Conservation (phyloP, 2,113 vertebrate species). For the Rhynchopsitta pachyrhyncha region DNA sequence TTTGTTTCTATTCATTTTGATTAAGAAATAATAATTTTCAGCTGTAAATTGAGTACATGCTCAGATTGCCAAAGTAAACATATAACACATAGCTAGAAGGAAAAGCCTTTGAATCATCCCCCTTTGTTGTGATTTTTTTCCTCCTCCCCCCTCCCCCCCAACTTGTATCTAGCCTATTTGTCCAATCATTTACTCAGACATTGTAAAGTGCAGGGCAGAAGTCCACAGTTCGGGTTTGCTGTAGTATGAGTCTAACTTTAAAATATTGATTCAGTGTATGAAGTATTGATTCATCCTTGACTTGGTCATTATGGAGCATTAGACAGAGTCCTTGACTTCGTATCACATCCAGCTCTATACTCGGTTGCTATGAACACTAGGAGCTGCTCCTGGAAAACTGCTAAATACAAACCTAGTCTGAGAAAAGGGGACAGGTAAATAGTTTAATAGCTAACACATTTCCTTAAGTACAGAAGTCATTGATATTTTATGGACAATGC, state of each 20-base stretch:
- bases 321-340: background rate
- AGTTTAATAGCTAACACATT: background rate
- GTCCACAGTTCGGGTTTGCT: background rate
- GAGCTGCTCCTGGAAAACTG: background rate
- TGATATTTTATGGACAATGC: background rate
- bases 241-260: background rate
- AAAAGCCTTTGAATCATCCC: background rate
- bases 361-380: background rate
- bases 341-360: background rate
- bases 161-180: background rate
- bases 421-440: background rate
- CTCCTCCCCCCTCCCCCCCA: background rate
- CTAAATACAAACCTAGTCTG: background rate
- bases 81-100: background rate
- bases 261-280: background rate
- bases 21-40: background rate
- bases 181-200: background rate
- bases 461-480: background rate
- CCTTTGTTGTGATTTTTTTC: background rate
- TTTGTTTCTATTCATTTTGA: background rate
- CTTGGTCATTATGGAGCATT: background rate
- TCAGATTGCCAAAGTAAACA: background rate
- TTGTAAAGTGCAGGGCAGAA: background rate
- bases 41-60: background rate
- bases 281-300: background rate